Base-by-base conservation (phyloP, 2,888 invertebrate genomes). In the Lasioglossum malachurum region DNA sequence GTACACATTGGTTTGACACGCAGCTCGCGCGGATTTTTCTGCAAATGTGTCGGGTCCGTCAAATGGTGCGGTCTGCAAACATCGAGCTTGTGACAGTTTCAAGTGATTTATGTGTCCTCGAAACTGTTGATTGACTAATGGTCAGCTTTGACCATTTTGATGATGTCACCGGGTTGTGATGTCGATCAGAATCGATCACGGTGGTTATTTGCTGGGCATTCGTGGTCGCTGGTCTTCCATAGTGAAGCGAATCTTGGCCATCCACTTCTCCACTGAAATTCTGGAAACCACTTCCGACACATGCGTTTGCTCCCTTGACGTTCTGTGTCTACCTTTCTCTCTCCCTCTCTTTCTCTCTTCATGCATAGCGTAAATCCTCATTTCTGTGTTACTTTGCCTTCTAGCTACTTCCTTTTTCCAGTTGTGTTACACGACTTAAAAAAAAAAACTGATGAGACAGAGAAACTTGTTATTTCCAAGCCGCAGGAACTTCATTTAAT, bases 41-140 rank as follows among this genome's bases (percentile, higher is more conserved):
- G 31, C 16, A 7, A 27, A 64, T 31, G 31, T 31, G 64, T 31
- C 31, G 31, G 64, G 2, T 16, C 31, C 31, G 64, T 31, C 31
- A 64, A 31, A 64, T 64, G 64, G 64, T 31, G 44, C 72, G 72
- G 72, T 31, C 49, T 23, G 53, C 81, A 64, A 83, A 83, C 69
- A 38, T 69, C 69, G 23, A 38, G 69, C 7, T 19, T 64, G 27
- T 31, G 64, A 64, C 64, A 64, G 64, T 16, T 64, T 31, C 64
- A 64, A 64, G 64, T 64, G 64, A 64, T 64, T 64, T 64, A 64
- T 64, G 64, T 31, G 64, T 64, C 27, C 64, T 64, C 31, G 64
- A 27, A 64, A 27, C 64, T 31, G 64, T 27, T 64, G 64, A 64
- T 64, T 64, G 64, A 64, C 31, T 31, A 31, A 64, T 31, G 64